Evolutionary conservation across 2,888 invertebrate genomes (phyloP), one percentile per base, ranked within the genome.

Genomic region (Lomographa bimaculata): DNA sequence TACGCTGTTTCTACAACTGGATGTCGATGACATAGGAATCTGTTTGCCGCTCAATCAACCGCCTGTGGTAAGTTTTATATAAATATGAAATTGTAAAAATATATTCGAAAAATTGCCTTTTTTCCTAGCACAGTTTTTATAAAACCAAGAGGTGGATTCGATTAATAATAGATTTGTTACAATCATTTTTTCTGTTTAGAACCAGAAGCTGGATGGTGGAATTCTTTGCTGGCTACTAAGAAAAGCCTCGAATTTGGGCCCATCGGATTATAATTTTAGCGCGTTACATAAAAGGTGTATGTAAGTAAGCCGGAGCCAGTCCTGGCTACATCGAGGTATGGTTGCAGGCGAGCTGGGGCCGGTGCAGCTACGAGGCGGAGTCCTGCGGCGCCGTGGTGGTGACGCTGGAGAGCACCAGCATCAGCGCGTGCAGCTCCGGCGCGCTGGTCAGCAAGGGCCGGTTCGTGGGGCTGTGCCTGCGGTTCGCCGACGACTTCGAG

Each of bases 401-500:
- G 9, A 98, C 98, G 0, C 90, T 99, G 56, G 98, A 98, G 83
- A 96, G 95, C 71, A 98, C 98, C n/a, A 96, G 96, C 65, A 98
- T 99, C 64, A 75, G 83, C 64, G 99, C 99, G 0, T 98, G 98
- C 73, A 97, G 96, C 64, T 97, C 96, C 7, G 97, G 98, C n/a
- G 97, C 97, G 2, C 90, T 99, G 18, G 98, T 98, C 3, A 64
- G 62, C 33, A 73, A 79, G 71, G 99, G 94, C 0, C 93, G 94
- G 57, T 97, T 97, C 79, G 94, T 95, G 30, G 97, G 97, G 0
- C 91, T 98, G 16, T 97, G 98, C 72, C 90, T 99, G 57, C 92
- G 98, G 32, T 99, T 99, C 87, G 97, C 98, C 0, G 98, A 98
- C 64, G 98, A 99, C 80, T 98, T 98, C 84, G 98, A 98, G 84